A percentile compares a stretch with the other conserved stretches of the same genome.
Conservation (phyloP, 2,797 vertebrate genomes). For the Pogonophryne albipinna region DNA sequence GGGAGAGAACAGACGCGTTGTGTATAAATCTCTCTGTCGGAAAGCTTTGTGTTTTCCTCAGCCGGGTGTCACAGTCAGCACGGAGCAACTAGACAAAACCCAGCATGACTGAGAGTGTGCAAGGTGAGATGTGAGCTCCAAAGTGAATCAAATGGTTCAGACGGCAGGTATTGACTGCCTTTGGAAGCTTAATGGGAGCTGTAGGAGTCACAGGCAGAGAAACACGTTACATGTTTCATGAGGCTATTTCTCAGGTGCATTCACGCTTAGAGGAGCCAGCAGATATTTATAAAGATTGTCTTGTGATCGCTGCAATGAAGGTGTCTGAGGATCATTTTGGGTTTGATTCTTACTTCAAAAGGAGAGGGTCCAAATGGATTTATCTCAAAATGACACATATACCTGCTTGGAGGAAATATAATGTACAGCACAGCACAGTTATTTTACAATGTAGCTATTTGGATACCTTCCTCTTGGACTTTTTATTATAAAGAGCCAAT, state of each 20-base stretch:
- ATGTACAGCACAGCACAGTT: background rate
- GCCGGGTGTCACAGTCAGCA: constrained; percentile 27
- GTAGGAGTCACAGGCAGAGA: constrained; percentile 68
- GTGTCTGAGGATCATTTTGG: constrained; percentile 46
- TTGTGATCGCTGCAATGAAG: constrained; percentile 29
- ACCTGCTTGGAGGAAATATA: constrained; percentile 31
- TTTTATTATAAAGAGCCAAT: constrained; percentile 9
- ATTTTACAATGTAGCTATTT: background rate
- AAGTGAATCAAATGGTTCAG: constrained; percentile 71
- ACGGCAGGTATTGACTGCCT: constrained; percentile 58
- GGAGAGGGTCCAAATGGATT: constrained; percentile 42
- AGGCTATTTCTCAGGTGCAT: constrained; percentile 58
- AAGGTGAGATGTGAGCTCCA: constrained; percentile 67
- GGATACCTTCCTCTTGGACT: constrained; percentile 19
- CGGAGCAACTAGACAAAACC: constrained; percentile 43
- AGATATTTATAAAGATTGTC: constrained; percentile 62
- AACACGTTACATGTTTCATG: constrained; percentile 72
- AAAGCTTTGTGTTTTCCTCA: constrained; percentile 49
- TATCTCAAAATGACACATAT: constrained; percentile 39
- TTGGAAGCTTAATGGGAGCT: constrained; percentile 64
- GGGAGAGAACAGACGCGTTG: background rate
- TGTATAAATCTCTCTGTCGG: constrained; percentile 30
- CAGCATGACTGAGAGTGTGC: constrained; percentile 42
- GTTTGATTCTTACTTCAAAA: constrained; percentile 15
- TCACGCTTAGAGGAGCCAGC: constrained; percentile 63